Percentiles rank a stretch among this genome's conserved stretches.
These are phyloP conservation scores for Alectura lathami DNA, from an alignment of 2,113 vertebrate species.

Conservation along the genomic window DNA sequence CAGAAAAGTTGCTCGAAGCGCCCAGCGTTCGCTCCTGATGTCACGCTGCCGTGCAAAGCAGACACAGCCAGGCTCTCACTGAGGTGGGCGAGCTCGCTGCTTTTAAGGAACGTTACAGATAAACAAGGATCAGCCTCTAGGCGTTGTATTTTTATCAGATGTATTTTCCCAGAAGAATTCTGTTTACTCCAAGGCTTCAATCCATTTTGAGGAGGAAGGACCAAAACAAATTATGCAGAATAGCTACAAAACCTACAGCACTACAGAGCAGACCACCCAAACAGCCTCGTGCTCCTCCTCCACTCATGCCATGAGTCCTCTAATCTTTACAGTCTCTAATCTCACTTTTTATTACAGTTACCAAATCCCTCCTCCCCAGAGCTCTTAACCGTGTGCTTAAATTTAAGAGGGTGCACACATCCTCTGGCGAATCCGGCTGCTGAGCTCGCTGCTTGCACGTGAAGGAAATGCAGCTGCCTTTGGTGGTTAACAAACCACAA, in stretches of 20 bases:
- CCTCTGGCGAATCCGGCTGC: neutral
- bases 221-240: neutral
- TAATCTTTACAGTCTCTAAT: slow-evolving; percentile 14
- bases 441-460: neutral
- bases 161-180: neutral
- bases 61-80: neutral
- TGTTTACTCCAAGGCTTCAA: neutral
- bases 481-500: neutral
- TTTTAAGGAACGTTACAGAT: neutral
- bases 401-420: neutral
- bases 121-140: neutral
- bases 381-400: neutral
- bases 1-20: neutral
- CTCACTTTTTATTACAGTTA: slow-evolving; percentile 37
- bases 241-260: neutral
- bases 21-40: neutral
- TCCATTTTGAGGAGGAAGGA: neutral
- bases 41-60: neutral
- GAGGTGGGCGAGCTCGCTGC: neutral
- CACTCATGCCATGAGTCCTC: neutral
- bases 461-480: neutral
- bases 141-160: neutral
- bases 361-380: neutral
- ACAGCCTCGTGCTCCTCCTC: neutral
- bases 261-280: neutral